Percentiles rank a stretch among this genome's conserved stretches.
Evolutionary conservation across 2,113 vertebrate species (phyloP).

Genomic region (Pterocles burchelli): DNA sequence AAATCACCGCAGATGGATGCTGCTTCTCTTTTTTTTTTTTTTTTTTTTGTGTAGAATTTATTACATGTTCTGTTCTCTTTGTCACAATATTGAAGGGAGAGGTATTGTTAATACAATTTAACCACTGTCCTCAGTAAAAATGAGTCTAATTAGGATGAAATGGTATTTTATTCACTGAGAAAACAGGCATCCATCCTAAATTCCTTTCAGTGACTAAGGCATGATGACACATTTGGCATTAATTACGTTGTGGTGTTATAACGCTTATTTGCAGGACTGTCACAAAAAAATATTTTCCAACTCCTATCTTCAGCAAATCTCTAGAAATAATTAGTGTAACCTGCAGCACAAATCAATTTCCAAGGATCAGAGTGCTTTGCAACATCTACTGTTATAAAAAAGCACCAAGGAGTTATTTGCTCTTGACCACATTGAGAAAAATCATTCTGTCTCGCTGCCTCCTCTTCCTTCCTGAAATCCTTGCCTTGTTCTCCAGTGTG

Average conservation of each 20-base stretch:
- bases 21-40: background rate
- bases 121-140: background rate
- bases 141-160: background rate
- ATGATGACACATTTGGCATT: slow-evolving; percentile 27
- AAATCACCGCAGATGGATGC: background rate
- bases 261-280: background rate
- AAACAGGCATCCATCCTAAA: slow-evolving; percentile 3
- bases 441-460: background rate
- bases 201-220: slow-evolving; percentile 34
- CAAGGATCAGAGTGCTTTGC: background rate
- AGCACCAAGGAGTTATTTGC: background rate
- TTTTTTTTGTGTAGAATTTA: background rate
- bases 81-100: background rate
- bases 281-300: background rate
- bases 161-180: background rate
- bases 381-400: background rate
- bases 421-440: background rate
- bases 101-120: background rate
- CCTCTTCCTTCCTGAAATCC: slow-evolving; percentile 57
- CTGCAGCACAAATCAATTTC: background rate
- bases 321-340: background rate
- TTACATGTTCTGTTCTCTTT: background rate
- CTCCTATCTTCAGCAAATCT: background rate
- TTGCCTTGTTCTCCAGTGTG: background rate
- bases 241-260: background rate